Evolutionary conservation across 1,140 invertebrate genomes (phyloP).

Genomic region (Vanessa tameamea): DNA sequence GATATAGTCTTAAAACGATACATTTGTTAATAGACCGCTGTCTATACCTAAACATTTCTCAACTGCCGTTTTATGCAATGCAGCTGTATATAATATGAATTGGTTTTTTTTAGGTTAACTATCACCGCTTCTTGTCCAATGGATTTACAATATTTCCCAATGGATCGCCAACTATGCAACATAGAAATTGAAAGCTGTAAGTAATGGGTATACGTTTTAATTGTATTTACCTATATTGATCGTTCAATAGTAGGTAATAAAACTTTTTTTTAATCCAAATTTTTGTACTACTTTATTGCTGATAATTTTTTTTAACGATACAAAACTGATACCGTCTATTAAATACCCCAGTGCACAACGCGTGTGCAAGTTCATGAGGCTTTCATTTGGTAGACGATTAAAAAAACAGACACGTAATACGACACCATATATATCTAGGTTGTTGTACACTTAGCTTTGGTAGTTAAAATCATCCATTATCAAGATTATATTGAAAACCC

Average conservation of each 20-base stretch:
- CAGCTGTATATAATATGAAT: too few relatives aligned
- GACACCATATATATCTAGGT: slow-evolving; percentile 37
- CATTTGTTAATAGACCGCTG: too few relatives aligned
- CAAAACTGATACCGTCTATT: slow-evolving; percentile 12
- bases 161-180: slow-evolving; percentile 97
- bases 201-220: slow-evolving; percentile 78
- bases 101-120: slow-evolving; percentile 89
- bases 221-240: neutral
- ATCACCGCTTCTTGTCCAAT: slow-evolving; percentile 98
- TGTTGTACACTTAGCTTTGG: slow-evolving; percentile 43
- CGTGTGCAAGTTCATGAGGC: slow-evolving; percentile 45
- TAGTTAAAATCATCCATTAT: slow-evolving; percentile 64
- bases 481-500: slow-evolving; percentile 78
- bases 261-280: slow-evolving; percentile 24
- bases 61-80: too few relatives aligned
- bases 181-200: slow-evolving; percentile 99
- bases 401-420: slow-evolving; percentile 41
- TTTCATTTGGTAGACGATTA: slow-evolving; percentile 55
- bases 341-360: slow-evolving; percentile 2
- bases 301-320: slow-evolving; percentile 18
- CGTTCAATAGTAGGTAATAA: slow-evolving; percentile 18
- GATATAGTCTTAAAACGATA: too few relatives aligned
- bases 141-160: slow-evolving; percentile 98
- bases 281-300: slow-evolving; percentile 21
- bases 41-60: too few relatives aligned